These are phyloP conservation scores for Mirza zaza DNA, from an alignment of 2,113 vertebrate species.

Conservation along the genomic window DNA sequence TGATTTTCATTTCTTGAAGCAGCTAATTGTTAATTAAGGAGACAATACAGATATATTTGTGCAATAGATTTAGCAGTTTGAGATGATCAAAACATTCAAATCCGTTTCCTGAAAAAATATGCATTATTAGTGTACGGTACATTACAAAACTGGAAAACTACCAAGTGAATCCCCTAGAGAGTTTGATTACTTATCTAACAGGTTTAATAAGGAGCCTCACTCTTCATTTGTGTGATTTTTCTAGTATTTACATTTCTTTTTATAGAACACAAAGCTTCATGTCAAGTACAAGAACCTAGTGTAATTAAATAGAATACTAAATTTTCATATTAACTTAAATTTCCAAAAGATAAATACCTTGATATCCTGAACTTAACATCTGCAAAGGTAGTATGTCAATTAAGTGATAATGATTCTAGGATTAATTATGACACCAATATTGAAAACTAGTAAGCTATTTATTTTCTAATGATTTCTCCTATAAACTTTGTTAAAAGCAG, in stretches of 20 bases:
- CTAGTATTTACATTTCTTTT: not conserved
- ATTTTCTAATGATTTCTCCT: constrained; percentile 7
- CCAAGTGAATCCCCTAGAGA: not conserved
- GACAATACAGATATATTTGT: not conserved
- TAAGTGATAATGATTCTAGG: not conserved
- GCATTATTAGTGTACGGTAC: not conserved
- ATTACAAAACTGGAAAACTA: not conserved
- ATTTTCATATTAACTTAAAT: not conserved
- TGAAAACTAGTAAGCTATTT: not conserved
- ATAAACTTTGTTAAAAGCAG: not conserved
- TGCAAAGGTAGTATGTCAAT: not conserved
- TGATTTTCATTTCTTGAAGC: constrained; percentile 17
- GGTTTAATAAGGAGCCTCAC: not conserved
- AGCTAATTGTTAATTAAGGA: constrained; percentile 24
- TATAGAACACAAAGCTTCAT: not conserved
- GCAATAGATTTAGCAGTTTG: not conserved
- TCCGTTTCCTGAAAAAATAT: not conserved
- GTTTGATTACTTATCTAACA: not conserved
- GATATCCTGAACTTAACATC: not conserved
- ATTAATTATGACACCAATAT: not conserved
- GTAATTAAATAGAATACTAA: not conserved
- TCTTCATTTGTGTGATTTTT: not conserved
- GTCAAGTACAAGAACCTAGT: not conserved
- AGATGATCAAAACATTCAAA: constrained; percentile 15
- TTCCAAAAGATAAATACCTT: not conserved